Evolutionary conservation across 2,113 vertebrate genomes (phyloP), one percentile per base, ranked within the genome.

Genomic region (Lathamus discolor): DNA sequence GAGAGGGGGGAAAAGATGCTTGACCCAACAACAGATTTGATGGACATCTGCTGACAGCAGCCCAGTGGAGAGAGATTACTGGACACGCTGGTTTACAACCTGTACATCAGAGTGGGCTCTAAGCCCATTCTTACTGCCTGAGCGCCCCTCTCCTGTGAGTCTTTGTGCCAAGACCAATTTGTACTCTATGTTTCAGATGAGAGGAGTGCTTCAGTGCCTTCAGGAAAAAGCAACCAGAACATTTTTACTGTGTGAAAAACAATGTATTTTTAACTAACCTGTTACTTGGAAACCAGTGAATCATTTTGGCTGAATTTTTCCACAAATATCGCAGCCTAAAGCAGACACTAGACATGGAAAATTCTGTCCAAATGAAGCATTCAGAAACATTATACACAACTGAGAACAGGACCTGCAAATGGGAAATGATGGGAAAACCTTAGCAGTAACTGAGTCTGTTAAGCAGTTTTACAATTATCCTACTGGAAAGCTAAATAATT

Each of bases 221-320:
- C 44, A 49, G 63, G 63, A 29, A 76, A 86, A 90, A 86, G 52
- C 3, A 3, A 89, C 24, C 35, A 44, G 62, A 82, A 88, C 44
- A 61, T 82, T 90, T 78, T 85, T 78, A 68, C 82, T 52, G 49
- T 35, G 52, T 93, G 62, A 84, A 96, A 96, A 93, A 92, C 93
- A 94, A 92, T 92, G 49, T 95, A 90, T 94, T 96, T 96, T 96
- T 96, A 95, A 95, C 92, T 52, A 92, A 43, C 63, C 9, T 86
- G 72, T 86, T 79, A 72, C 70, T 79, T 93, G 79, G 86, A 94
- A 94, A 81, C 29, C 11, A 39, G 20, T 96, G 96, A 94, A 94
- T 95, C 94, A 95, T 88, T 94, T 86, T 48, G 63, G 63, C 49
- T 83, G 72, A 83, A 4, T 76, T 93, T 93, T 97, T 92, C 94